phyloP scores from a whole-genome alignment of 2,113 vertebrate species.

The Scopus umbretta region DNA sequence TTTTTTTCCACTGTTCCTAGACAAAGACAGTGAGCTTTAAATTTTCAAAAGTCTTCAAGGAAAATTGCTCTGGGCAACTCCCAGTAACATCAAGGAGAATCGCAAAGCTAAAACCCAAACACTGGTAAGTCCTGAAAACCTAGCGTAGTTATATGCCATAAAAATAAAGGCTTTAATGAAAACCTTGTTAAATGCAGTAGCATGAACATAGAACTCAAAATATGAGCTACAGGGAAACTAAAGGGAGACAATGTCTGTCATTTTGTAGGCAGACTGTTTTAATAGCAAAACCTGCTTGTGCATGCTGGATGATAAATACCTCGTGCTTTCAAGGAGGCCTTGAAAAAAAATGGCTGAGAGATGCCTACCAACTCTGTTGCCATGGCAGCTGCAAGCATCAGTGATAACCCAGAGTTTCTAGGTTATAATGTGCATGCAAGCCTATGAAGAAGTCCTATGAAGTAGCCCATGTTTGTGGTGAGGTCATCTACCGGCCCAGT shows the following conservation, averaged over 20 bases:
- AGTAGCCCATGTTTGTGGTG: not conserved
- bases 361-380: slow-evolving; percentile 56
- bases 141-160: not conserved
- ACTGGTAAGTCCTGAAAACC: not conserved
- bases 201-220: not conserved
- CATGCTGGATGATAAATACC: slow-evolving; percentile 49
- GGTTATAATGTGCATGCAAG: slow-evolving; percentile 46
- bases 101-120: not conserved
- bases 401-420: slow-evolving; percentile 60
- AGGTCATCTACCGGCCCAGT: not conserved
- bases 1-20: not conserved
- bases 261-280: slow-evolving; percentile 50
- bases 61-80: not conserved
- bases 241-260: not conserved
- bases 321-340: slow-evolving; percentile 48
- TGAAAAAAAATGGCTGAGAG: slow-evolving; percentile 13
- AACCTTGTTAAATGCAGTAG: slow-evolving; percentile 4
- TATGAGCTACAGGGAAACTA: not conserved
- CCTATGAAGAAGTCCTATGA: slow-evolving; percentile 57
- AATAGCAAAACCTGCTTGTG: slow-evolving; percentile 49
- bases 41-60: slow-evolving; percentile 1
- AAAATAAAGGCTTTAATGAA: not conserved
- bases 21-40: not conserved
- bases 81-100: slow-evolving; percentile 8
- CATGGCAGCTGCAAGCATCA: slow-evolving; percentile 69